Evolutionary conservation across 2,113 vertebrate species (phyloP).

Genomic region (Scalopus aquaticus): DNA sequence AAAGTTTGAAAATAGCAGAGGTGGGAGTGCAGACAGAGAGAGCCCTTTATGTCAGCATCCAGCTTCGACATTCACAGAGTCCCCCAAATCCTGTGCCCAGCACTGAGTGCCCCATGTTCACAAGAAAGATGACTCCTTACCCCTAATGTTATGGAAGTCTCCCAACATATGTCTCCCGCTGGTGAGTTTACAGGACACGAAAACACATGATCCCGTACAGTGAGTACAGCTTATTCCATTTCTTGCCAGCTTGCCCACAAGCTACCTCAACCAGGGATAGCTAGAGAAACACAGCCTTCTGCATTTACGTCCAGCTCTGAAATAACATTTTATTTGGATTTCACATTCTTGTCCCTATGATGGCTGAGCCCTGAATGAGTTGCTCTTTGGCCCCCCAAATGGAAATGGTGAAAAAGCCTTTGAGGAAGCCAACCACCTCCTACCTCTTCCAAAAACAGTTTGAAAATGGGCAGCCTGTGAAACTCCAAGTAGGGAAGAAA

Average conservation of each 20-base stretch:
- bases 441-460: slow-evolving; percentile 64
- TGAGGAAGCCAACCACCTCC: neutral
- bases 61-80: slow-evolving; percentile 13
- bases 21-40: neutral
- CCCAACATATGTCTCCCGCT: neutral
- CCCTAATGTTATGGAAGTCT: neutral
- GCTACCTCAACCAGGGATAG: neutral
- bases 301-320: neutral
- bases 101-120: neutral
- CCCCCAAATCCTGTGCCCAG: neutral
- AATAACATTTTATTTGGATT: neutral
- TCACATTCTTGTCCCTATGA: neutral
- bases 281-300: neutral
- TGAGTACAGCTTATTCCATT: neutral
- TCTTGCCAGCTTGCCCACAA: neutral
- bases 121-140: slow-evolving; percentile 11
- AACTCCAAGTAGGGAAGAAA: neutral
- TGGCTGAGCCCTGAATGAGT: neutral
- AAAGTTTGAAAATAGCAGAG: slow-evolving; percentile 60
- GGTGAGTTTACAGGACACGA: slow-evolving; percentile 9
- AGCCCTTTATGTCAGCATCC: neutral
- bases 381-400: neutral
- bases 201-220: neutral
- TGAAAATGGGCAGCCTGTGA: slow-evolving; percentile 22
- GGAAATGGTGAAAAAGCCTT: neutral